Conservation (phyloP, 1,140 invertebrate species). For the Psix sp. region DNA sequence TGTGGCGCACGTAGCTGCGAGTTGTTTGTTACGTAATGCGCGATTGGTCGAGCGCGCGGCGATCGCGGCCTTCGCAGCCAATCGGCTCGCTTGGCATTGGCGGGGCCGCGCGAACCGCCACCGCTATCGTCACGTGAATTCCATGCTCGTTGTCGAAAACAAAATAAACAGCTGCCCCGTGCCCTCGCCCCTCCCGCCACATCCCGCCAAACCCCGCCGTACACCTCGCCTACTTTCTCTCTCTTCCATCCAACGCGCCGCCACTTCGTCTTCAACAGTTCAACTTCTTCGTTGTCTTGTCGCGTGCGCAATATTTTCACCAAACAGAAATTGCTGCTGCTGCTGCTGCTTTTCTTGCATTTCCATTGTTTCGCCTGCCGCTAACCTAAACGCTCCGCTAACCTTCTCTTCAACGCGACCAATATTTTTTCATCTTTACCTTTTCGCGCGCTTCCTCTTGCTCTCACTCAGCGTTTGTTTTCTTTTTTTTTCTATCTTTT, state of each 20-base stretch:
- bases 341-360: not conserved
- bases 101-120: slow-evolving; percentile 62
- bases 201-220: slow-evolving; percentile 1
- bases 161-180: slow-evolving; percentile 75
- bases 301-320: slow-evolving; percentile 13
- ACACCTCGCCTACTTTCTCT: slow-evolving; percentile 30
- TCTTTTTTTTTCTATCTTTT: too few relatives aligned
- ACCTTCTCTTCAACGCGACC: too few relatives aligned
- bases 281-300: not conserved
- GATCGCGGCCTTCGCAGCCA: slow-evolving; percentile 51
- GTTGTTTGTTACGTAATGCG: slow-evolving; percentile 59
- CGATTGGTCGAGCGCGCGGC: slow-evolving; percentile 67
- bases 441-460: too few relatives aligned
- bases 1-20: slow-evolving; percentile 59
- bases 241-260: not conserved
- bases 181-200: slow-evolving; percentile 32
- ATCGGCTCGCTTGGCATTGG: slow-evolving; percentile 54
- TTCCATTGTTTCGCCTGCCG: too few relatives aligned
- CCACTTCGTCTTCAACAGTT: not conserved
- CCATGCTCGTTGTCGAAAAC: slow-evolving; percentile 73
- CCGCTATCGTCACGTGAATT: slow-evolving; percentile 64
- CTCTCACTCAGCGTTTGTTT: too few relatives aligned
- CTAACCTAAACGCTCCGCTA: too few relatives aligned
- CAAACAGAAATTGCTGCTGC: slow-evolving; percentile 2
- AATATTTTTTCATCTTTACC: too few relatives aligned